phyloP scores from a whole-genome alignment of 2,113 vertebrate species.

The Bothrops jararaca region DNA sequence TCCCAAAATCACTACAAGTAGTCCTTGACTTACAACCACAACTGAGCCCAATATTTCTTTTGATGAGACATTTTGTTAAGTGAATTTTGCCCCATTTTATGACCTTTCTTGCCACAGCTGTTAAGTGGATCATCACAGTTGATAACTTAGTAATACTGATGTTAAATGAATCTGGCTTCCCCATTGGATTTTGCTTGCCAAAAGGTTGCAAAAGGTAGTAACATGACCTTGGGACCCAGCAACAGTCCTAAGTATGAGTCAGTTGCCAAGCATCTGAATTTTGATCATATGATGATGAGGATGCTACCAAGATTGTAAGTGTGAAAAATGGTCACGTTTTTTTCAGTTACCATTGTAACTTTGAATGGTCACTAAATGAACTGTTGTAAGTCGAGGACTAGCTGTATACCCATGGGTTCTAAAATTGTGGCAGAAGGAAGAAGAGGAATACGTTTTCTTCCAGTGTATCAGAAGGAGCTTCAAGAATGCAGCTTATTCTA shows the following conservation, averaged over 20 bases:
- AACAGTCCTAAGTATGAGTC: neutral
- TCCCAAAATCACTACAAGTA: neutral
- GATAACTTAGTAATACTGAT: neutral
- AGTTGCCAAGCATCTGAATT: neutral
- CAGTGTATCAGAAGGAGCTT: neutral
- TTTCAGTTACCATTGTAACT: neutral
- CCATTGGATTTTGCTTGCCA: neutral
- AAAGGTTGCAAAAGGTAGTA: neutral
- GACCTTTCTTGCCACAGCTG: neutral
- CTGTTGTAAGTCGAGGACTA: neutral
- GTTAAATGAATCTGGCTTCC: neutral
- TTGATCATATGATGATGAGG: no score
- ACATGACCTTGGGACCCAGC: neutral
- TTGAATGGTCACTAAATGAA: neutral
- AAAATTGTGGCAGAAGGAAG: neutral
- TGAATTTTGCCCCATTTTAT: neutral
- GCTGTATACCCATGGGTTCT: neutral
- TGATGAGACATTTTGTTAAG: neutral
- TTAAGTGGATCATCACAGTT: neutral
- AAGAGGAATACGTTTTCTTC: neutral
- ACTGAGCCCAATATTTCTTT: neutral
- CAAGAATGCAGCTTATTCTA: neutral
- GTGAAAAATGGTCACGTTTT: neutral
- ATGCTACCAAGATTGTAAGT: neutral
- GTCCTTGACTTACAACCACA: neutral